These are phyloP conservation scores for Pampus argenteus DNA, from an alignment of 2,797 vertebrate genomes.

Conservation along the genomic window DNA sequence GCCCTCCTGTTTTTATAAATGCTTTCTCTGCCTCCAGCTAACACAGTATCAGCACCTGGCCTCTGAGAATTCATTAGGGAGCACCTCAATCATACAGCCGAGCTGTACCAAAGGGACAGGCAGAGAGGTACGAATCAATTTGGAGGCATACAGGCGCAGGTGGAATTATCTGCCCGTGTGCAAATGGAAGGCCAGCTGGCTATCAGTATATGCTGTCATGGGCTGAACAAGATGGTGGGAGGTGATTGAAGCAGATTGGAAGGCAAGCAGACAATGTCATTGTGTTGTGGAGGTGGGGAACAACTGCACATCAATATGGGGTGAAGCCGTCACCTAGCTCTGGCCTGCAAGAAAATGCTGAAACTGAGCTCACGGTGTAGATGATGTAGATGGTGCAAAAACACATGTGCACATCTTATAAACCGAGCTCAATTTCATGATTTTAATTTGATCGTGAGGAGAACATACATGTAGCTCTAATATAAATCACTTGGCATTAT, in stretches of 20 bases:
- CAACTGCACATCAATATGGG: slow-evolving; percentile 14
- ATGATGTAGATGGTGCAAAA: slow-evolving; percentile 18
- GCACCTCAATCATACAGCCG: slow-evolving; percentile 67
- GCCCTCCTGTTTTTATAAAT: slow-evolving; percentile 60
- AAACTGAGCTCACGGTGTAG: slow-evolving; percentile 24
- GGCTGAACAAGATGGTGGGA: slow-evolving; percentile 39
- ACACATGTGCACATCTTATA: neutral
- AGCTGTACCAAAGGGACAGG: slow-evolving; percentile 60
- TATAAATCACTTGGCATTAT: no score
- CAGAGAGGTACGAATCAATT: slow-evolving; percentile 72
- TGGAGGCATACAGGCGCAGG: slow-evolving; percentile 52
- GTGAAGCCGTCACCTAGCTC: slow-evolving; percentile 7
- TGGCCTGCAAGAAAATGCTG: slow-evolving; percentile 25
- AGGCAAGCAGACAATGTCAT: slow-evolving; percentile 41
- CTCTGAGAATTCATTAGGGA: slow-evolving; percentile 72
- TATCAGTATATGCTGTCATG: slow-evolving; percentile 49
- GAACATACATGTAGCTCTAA: neutral
- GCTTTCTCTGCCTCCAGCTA: slow-evolving; percentile 52
- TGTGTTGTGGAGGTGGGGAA: slow-evolving; percentile 31
- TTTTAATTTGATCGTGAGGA: neutral
- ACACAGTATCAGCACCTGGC: slow-evolving; percentile 56
- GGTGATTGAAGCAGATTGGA: slow-evolving; percentile 50
- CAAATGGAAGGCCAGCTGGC: slow-evolving; percentile 8
- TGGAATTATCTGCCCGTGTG: slow-evolving; percentile 64
- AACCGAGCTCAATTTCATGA: neutral